Conservation (phyloP, 2,113 vertebrate species). For the Sterrhoptilus dennistouni region DNA sequence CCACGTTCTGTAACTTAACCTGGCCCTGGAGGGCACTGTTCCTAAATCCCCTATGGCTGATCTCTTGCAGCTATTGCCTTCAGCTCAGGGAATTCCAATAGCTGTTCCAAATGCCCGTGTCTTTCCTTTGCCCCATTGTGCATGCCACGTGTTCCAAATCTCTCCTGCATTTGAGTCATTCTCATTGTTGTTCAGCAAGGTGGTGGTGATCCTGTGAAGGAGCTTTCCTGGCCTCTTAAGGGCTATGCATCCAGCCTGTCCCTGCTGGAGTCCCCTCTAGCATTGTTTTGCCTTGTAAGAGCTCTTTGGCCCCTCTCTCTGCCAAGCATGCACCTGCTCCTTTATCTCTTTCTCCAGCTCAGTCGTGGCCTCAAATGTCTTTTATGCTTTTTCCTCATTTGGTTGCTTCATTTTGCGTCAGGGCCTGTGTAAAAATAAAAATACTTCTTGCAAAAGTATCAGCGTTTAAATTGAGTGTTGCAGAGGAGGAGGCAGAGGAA, state of each 20-base stretch:
- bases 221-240: background rate
- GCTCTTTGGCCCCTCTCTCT: background rate
- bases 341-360: slow-evolving; percentile 30
- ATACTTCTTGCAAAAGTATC: background rate
- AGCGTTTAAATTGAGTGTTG: slow-evolving; percentile 15
- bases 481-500: slow-evolving; percentile 36
- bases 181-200: background rate
- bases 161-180: background rate
- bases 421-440: slow-evolving; percentile 10
- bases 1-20: background rate
- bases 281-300: background rate
- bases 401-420: slow-evolving; percentile 13
- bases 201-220: background rate
- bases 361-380: background rate
- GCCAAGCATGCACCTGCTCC: slow-evolving; percentile 10
- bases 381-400: background rate
- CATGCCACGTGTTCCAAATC: fast-evolving
- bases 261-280: background rate
- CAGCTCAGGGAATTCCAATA: background rate
- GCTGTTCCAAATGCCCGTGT: background rate
- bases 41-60: background rate
- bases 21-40: background rate
- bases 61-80: background rate
- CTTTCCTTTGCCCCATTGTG: background rate
- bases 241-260: background rate